phyloP scores from a whole-genome alignment of 2,113 vertebrate species.

The Silurus meridionalis region DNA sequence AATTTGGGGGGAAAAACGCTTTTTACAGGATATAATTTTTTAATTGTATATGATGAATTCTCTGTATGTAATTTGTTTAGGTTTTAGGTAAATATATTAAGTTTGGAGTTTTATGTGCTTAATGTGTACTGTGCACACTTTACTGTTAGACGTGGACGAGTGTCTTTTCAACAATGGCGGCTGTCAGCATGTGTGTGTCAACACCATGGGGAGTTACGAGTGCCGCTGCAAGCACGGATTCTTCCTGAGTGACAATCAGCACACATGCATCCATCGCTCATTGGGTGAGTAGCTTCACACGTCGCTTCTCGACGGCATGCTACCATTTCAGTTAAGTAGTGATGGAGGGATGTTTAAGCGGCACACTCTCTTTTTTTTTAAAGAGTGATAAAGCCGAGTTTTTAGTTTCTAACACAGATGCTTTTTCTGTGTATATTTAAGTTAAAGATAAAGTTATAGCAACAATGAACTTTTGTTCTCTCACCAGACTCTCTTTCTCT shows the following conservation, averaged over 20 bases:
- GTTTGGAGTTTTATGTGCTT: not conserved
- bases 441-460: not conserved
- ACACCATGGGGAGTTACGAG: slow-evolving; percentile 93
- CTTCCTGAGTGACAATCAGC: slow-evolving; percentile 97
- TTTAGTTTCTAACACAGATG: not conserved
- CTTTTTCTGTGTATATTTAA: not conserved
- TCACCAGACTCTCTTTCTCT: not conserved
- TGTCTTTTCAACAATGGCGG: slow-evolving; percentile 93
- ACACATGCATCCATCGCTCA: slow-evolving; percentile 95
- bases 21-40: not conserved
- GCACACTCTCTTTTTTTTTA: not conserved
- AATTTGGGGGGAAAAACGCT: not conserved
- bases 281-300: slow-evolving; percentile 79
- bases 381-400: not conserved
- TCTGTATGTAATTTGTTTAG: not conserved
- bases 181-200: slow-evolving; percentile 93
- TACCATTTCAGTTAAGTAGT: not conserved
- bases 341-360: not conserved
- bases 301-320: not conserved
- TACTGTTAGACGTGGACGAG: slow-evolving; percentile 85
- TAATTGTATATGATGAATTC: too few species aligned
- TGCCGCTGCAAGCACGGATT: slow-evolving; percentile 92
- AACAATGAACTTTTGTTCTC: not conserved
- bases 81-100: not conserved
- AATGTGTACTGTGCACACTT: not conserved